Evolutionary conservation across 92 coral and sea anemone species (phyloP).

Genomic region (Parazoanthus atlanticus): DNA sequence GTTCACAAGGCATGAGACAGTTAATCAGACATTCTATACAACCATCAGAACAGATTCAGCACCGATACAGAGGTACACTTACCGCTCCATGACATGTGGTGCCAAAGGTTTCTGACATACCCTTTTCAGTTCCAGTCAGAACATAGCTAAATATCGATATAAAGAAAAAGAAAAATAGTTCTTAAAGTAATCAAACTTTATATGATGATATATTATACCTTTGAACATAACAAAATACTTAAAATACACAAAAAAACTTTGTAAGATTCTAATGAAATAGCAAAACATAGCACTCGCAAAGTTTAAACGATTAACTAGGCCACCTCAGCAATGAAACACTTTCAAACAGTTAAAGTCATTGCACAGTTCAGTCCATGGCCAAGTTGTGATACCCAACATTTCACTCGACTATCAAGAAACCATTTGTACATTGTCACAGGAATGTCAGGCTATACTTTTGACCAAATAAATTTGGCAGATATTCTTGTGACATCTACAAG

Average conservation of each 20-base stretch:
- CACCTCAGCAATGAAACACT: no score
- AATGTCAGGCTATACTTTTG: not conserved
- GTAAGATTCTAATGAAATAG: not conserved
- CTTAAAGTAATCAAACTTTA: not conserved
- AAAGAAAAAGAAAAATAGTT: not conserved
- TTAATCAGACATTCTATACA: no score
- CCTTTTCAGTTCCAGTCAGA: constrained; percentile 93
- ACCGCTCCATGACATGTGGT: constrained; percentile 99
- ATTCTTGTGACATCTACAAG: not conserved
- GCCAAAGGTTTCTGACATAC: constrained; percentile 92
- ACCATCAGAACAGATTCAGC: not conserved
- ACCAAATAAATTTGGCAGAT: no score
- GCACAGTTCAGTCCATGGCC: not conserved
- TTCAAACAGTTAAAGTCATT: no score
- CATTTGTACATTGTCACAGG: not conserved
- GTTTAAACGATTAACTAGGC: no score
- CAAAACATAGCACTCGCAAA: not conserved
- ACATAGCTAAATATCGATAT: constrained; percentile 64
- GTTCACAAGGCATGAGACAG: not conserved
- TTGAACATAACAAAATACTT: not conserved
- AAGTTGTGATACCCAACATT: not conserved
- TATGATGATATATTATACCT: not conserved
- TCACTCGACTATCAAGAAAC: not conserved
- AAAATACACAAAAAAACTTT: not conserved
- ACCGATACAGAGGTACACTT: constrained; percentile 38